Evolutionary conservation across 2,888 invertebrate species (phyloP).

Genomic region (Lycaena phlaeas): DNA sequence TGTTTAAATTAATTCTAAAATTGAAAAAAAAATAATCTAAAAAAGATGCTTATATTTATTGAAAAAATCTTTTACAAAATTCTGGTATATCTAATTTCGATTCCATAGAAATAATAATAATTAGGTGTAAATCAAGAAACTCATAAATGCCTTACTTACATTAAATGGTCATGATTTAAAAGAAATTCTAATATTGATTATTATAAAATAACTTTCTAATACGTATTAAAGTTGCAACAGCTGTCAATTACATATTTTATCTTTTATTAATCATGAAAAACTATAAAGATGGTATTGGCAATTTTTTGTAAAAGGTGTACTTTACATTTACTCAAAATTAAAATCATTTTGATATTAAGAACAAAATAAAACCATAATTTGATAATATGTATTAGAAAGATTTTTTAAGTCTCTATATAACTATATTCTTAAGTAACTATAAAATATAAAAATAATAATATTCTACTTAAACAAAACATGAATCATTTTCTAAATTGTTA

Average conservation of each 20-base stretch:
- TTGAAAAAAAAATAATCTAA: slow-evolving; percentile 15
- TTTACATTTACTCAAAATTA: too few species aligned
- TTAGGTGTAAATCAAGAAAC: slow-evolving; percentile 26
- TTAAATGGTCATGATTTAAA: slow-evolving; percentile 31
- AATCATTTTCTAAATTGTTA: not conserved
- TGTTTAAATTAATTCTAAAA: too few species aligned
- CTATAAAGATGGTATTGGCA: too few species aligned
- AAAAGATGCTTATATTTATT: slow-evolving; percentile 45
- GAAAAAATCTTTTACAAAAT: slow-evolving; percentile 66
- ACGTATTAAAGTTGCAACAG: slow-evolving; percentile 14
- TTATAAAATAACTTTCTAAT: slow-evolving; percentile 22
- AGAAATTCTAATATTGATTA: slow-evolving; percentile 22
- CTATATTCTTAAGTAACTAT: slow-evolving; percentile 1
- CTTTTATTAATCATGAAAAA: too few species aligned
- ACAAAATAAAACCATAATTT: slow-evolving; percentile 10
- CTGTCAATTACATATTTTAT: too few species aligned
- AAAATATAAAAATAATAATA: slow-evolving; percentile 6
- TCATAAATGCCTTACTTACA: slow-evolving; percentile 46
- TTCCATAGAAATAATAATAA: slow-evolving; percentile 36
- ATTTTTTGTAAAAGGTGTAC: too few species aligned
- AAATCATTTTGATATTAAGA: not conserved
- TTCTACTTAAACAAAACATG: not conserved
- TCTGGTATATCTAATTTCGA: slow-evolving; percentile 47
- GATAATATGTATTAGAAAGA: not conserved
- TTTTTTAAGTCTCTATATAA: slow-evolving; percentile 5